Percentiles rank a stretch among this genome's conserved stretches.
Conservation (phyloP, 2,113 vertebrate genomes). For the Salvelinus fontinalis region DNA sequence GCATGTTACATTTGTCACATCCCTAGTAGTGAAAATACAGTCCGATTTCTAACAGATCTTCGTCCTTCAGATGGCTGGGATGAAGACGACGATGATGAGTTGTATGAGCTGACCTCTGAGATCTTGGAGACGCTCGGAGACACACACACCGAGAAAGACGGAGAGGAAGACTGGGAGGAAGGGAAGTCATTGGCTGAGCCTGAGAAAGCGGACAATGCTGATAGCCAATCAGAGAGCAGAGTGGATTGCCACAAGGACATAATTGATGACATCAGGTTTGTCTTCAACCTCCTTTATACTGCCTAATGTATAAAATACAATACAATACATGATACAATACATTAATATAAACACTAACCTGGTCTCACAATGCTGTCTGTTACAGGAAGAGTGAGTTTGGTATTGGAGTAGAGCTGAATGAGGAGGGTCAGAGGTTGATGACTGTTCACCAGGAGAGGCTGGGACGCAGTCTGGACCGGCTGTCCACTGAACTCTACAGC, state of each 20-base stretch:
- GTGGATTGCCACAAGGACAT: conserved; percentile 48
- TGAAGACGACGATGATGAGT: conserved; percentile 40
- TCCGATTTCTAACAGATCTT: neutral
- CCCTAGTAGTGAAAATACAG: no score
- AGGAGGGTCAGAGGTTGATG: conserved; percentile 73
- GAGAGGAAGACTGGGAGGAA: conserved; percentile 15
- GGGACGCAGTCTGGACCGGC: conserved; percentile 77
- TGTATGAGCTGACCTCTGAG: conserved; percentile 56
- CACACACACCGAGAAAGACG: conserved; percentile 18
- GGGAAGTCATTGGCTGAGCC: conserved; percentile 16
- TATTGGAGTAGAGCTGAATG: conserved; percentile 71
- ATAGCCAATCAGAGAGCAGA: conserved; percentile 23
- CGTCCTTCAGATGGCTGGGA: conserved; percentile 37
- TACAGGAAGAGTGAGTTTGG: conserved; percentile 78
- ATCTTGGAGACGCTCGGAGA: conserved; percentile 26
- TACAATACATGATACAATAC: no score
- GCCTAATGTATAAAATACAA: no score
- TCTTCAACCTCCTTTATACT: neutral
- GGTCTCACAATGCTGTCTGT: neutral
- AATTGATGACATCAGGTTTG: conserved; percentile 77
- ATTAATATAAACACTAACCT: neutral
- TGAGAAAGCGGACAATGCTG: conserved; percentile 7
- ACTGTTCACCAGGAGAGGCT: conserved; percentile 72
- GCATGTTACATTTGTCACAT: no score
- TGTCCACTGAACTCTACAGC: conserved; percentile 81